These are phyloP conservation scores for Acronicta leporina DNA, from an alignment of 2,888 invertebrate genomes.

Conservation along the genomic window DNA sequence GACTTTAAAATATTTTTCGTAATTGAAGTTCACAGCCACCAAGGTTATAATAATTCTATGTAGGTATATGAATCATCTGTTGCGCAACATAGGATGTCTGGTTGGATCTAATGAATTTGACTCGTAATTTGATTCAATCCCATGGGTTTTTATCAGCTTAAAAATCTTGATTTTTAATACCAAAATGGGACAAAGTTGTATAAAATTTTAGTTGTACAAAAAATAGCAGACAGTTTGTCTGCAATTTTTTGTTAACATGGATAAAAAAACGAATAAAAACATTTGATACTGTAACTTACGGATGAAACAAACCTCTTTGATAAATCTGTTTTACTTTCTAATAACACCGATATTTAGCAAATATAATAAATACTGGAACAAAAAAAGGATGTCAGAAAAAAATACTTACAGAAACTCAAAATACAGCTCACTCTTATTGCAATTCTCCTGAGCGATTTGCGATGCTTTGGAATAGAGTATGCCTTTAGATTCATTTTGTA, in stretches of 20 bases:
- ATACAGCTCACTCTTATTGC: conserved; percentile 87
- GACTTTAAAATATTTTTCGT: neutral
- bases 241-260: too few relatives aligned
- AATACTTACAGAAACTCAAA: conserved; percentile 86
- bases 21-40: neutral
- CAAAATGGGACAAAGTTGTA: too few relatives aligned
- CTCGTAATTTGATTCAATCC: conserved; percentile 5
- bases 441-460: conserved; percentile 82
- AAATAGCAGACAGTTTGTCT: too few relatives aligned
- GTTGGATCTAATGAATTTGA: conserved; percentile 7
- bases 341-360: too few relatives aligned
- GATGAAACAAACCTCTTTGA: too few relatives aligned
- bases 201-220: too few relatives aligned
- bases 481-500: conserved; percentile 90
- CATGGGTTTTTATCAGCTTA: conserved; percentile 3
- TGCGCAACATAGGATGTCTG: conserved; percentile 8
- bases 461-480: conserved; percentile 88
- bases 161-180: too few relatives aligned
- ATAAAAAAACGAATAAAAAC: too few relatives aligned
- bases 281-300: too few relatives aligned
- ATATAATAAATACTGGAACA: neutral
- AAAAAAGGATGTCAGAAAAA: neutral
- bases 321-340: too few relatives aligned
- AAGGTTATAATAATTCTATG: neutral
- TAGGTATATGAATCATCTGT: neutral